phyloP scores from a whole-genome alignment of 2,113 vertebrate genomes.

The Grammomys surdaster region DNA sequence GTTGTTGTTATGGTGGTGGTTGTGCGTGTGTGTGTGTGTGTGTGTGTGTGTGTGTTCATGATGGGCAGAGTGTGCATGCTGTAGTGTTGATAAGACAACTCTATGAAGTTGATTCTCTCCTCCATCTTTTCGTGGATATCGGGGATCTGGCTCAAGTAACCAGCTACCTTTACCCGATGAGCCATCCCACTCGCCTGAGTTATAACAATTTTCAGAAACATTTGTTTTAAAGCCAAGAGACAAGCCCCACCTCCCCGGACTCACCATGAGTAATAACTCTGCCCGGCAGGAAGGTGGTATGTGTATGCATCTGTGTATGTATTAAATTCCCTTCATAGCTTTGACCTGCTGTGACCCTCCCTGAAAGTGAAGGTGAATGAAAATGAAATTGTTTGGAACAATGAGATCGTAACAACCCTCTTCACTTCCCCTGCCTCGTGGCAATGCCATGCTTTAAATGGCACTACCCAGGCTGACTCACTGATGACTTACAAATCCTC shows the following conservation, averaged over 20 bases:
- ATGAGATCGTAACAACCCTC: neutral
- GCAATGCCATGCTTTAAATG: neutral
- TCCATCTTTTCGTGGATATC: neutral
- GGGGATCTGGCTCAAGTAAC: neutral
- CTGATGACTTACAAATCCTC: neutral
- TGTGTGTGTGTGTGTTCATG: neutral
- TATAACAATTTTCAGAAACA: neutral
- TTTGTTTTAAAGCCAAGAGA: conserved; percentile 25
- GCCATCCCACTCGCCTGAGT: neutral
- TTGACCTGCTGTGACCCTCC: neutral
- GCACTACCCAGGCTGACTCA: neutral
- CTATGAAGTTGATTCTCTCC: neutral
- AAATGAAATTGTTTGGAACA: neutral
- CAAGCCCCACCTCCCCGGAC: neutral
- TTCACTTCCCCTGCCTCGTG: fast-evolving
- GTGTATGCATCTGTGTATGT: neutral
- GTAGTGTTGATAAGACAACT: neutral
- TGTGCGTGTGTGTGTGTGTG: neutral
- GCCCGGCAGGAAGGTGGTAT: neutral
- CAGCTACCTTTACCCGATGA: neutral
- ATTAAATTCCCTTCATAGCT: neutral
- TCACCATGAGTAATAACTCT: neutral
- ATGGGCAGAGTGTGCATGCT: neutral
- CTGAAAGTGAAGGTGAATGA: neutral
- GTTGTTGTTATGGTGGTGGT: neutral